Base-by-base conservation (phyloP, 1,140 invertebrate species). In the Ptiloglossa arizonensis region DNA sequence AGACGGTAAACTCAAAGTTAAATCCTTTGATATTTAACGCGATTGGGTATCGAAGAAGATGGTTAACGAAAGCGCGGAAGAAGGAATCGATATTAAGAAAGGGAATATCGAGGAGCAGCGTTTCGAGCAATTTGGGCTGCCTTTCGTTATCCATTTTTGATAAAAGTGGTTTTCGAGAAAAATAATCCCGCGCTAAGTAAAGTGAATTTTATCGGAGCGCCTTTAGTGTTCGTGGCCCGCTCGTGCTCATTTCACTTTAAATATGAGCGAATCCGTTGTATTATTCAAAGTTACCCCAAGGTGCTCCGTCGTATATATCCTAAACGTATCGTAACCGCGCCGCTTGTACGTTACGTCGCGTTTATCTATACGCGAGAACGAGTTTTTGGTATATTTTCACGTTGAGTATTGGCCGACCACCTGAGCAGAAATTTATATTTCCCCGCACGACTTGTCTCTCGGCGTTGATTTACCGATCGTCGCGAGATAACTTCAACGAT, bases 221-320 rank as follows among this genome's bases (percentile, higher is more conserved):
- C 24, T 46, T 68, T 48, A 27, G 48, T 59, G 48, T 59, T 70
- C 70, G 50, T 63, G 27, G 27, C 17, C 29, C 11, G 11, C n/a
- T 41, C 57, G 11, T 59, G 22, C 69, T 83, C 62, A 27, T 59
- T 75, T 38, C 73, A 66, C 78, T 79, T 82, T 82, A 83, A 87
- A 81, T 71, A 83, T 81, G 64, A 80, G 77, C 35, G 79, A 86
- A 80, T 83, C 79, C 76, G 66, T 75, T 89, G 69, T 70, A 87
- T 88, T 87, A 88, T 88, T 89, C 86, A 87, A 74, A 82, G 60
- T 86, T 71, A 64, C 56, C 79, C 67, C 19, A 50, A 79, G 76
- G 59, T 38, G 62, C 64, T 32, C 62, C 38, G 50, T 77, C 84
- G 73, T 82, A 78, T 81, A 77, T 77, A 86, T 86, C 72, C 80